Evolutionary conservation across 2,797 vertebrate genomes (phyloP).

Genomic region (Alosa sapidissima): DNA sequence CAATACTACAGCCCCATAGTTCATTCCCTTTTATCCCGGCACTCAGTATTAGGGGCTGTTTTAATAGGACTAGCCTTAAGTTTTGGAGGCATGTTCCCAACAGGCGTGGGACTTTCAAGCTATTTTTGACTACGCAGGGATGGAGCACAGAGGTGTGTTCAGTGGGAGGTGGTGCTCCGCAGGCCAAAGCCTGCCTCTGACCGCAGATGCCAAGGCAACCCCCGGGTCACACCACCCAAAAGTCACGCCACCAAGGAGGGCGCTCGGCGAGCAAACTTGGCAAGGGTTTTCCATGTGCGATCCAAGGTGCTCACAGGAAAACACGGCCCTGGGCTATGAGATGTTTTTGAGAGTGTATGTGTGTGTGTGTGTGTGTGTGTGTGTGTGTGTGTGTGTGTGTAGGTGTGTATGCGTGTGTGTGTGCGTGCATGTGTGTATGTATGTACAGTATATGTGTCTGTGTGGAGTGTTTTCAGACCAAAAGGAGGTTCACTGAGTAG

Average conservation of each 20-base stretch:
- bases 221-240: slow-evolving; percentile 39
- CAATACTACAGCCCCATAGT: slow-evolving; percentile 66
- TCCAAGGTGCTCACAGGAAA: slow-evolving; percentile 67
- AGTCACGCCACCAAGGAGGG: slow-evolving; percentile 33
- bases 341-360: slow-evolving; percentile 26
- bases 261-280: slow-evolving; percentile 56
- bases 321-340: slow-evolving; percentile 59
- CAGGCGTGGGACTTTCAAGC: slow-evolving; percentile 49
- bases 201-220: slow-evolving; percentile 33
- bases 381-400: slow-evolving; percentile 33
- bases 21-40: slow-evolving; percentile 69
- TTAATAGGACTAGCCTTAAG: slow-evolving; percentile 55
- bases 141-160: slow-evolving; percentile 49
- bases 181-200: slow-evolving; percentile 50
- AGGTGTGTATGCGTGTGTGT: slow-evolving; percentile 24
- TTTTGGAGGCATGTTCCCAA: slow-evolving; percentile 53
- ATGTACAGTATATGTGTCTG: background rate
- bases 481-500: background rate
- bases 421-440: slow-evolving; percentile 12
- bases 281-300: slow-evolving; percentile 57
- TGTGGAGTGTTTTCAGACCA: background rate
- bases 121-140: slow-evolving; percentile 52
- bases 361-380: slow-evolving; percentile 30
- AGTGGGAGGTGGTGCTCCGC: slow-evolving; percentile 47
- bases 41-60: slow-evolving; percentile 56